These are phyloP conservation scores for Pachycephala philippinensis DNA, from an alignment of 2,113 vertebrate genomes.

Conservation along the genomic window DNA sequence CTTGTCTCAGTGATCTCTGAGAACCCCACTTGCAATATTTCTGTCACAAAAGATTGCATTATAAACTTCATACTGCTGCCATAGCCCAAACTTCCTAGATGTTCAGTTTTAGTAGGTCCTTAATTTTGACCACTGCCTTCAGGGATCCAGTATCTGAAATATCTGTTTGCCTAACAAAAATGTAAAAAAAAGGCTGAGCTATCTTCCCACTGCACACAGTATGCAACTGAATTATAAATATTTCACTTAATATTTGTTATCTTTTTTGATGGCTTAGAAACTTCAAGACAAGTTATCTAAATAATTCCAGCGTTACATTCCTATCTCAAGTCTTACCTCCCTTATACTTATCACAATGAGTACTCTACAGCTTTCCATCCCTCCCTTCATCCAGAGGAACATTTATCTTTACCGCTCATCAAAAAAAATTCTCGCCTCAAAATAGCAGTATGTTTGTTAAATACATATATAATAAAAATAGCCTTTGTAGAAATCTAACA, in stretches of 20 bases:
- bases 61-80: background rate
- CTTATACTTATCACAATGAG: background rate
- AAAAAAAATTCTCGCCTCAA: background rate
- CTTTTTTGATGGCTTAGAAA: conserved; percentile 27
- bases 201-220: background rate
- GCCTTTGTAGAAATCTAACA: background rate
- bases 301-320: background rate
- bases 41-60: background rate
- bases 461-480: background rate
- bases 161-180: background rate
- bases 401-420: background rate
- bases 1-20: background rate
- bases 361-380: background rate
- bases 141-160: background rate
- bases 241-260: conserved; percentile 6
- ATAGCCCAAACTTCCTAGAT: background rate
- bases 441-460: background rate
- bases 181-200: background rate
- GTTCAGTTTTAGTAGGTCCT: background rate
- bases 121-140: background rate
- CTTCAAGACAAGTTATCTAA: conserved; percentile 10
- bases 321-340: background rate
- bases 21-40: background rate
- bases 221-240: conserved; percentile 6
- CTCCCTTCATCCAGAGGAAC: background rate